Conservation (phyloP, 1,140 invertebrate genomes). For the Agrilus planipennis region DNA sequence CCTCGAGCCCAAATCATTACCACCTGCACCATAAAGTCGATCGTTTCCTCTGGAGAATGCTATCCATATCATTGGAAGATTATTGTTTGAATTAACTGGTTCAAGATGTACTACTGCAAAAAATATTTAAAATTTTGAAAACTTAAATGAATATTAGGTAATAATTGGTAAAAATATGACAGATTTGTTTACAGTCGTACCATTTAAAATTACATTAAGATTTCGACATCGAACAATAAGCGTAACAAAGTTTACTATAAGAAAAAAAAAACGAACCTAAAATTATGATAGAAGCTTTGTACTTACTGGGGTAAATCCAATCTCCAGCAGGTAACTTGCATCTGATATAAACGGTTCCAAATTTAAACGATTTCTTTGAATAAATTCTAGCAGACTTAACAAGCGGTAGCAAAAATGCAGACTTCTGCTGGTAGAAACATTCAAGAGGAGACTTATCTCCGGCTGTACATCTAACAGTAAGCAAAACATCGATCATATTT, state of each 20-base stretch:
- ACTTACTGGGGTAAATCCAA: constrained; percentile 48
- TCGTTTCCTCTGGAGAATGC: constrained; percentile 24
- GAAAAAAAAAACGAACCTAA: not conserved
- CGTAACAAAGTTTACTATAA: too few species aligned
- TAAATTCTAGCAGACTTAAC: constrained; percentile 20
- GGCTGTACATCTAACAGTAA: constrained; percentile 19
- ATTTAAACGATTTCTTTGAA: constrained; percentile 48
- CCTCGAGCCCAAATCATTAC: constrained; percentile 17
- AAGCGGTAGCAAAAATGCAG: constrained; percentile 14
- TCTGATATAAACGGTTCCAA: constrained; percentile 47
- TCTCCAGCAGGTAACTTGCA: constrained; percentile 54
- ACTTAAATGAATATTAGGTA: not conserved
- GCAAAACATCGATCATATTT: too few species aligned
- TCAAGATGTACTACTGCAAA: constrained; percentile 5
- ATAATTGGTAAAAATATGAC: not conserved
- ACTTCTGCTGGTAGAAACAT: constrained; percentile 10
- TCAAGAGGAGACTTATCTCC: constrained; percentile 4
- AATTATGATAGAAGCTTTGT: not conserved
- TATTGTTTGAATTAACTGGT: not conserved
- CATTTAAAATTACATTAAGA: too few species aligned
- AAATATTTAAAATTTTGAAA: not conserved
- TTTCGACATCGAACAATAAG: too few species aligned
- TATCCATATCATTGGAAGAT: constrained; percentile 16
- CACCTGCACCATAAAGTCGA: constrained; percentile 10
- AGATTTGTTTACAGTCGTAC: not conserved